Base-by-base conservation (phyloP, 2,888 invertebrate genomes). In the Aporophyla lueneburgensis region DNA sequence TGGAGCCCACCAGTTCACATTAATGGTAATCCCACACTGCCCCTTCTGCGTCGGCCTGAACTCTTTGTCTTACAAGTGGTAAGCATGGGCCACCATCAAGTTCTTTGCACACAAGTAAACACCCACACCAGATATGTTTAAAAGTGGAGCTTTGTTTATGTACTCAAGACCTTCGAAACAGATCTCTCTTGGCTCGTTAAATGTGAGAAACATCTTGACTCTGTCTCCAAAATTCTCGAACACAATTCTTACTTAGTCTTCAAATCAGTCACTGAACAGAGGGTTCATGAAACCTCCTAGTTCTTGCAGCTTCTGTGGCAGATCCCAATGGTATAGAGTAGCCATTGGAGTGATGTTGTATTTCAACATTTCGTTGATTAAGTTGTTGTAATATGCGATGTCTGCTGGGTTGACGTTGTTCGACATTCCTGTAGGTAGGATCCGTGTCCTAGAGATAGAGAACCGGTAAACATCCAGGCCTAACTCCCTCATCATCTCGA, bases 391-490 rank as follows among this genome's bases (percentile, higher is more conserved):
- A 91, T 97, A 98, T 12, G 96, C 92, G 21, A 98, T 93, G 7
- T 97, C 98, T 1, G 95, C 95, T 83, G 95, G 91, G 89, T 97
- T 98, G 40, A 97, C 88, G 5, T 93, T 87, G 65, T 96, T 95
- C 1, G 94, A 69, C 49, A 95, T 93, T n/a, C 97, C 97, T 56
- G 94, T 96, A 0, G 98, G 97, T 12, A 98, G 90, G 51, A 98
- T 95, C 69, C 98, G 93, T 1, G 97, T 81, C 98, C 98, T 98
- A 5, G 97, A 96, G 21, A 97, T 88, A 0, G 97, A 97, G 89
- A 97, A 97, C 9, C 97, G 91, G 89, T 97, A 97, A 56, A 93
- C 94, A 63, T 97, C 92, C 0, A 96, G 91, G 2, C 96, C 95
- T 2, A 97, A 87, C 81, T 96, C 92, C 61, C 93, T 90, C 80